Evolutionary conservation across 2,797 vertebrate genomes (phyloP).

Genomic region (Acrossocheilus fasciatus): DNA sequence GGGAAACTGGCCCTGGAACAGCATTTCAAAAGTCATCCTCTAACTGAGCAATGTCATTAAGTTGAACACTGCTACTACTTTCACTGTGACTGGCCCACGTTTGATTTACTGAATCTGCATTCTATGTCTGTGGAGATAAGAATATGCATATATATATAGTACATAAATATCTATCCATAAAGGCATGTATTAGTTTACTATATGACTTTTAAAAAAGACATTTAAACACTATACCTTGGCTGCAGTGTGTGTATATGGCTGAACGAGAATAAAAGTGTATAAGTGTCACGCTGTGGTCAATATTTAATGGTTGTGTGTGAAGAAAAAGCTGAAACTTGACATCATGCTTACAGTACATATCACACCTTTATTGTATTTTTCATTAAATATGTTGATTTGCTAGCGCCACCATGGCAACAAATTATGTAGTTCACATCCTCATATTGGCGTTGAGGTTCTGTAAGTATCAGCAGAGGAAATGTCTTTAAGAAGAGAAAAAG

Average conservation of each 20-base stretch:
- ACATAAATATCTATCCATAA: constrained; percentile 87
- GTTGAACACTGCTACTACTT: constrained; percentile 83
- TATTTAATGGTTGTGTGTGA: not conserved
- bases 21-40: constrained; percentile 64
- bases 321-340: not conserved
- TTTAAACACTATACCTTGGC: constrained; percentile 88
- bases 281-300: constrained; percentile 77
- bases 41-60: constrained; percentile 73
- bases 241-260: constrained; percentile 96
- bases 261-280: constrained; percentile 95
- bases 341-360: constrained; percentile 56
- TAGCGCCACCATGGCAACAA: constrained; percentile 76
- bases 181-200: constrained; percentile 98
- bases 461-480: constrained; percentile 54
- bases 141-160: constrained; percentile 75
- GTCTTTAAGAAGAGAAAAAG: constrained; percentile 26
- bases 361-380: constrained; percentile 78
- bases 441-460: constrained; percentile 48
- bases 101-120: constrained; percentile 92
- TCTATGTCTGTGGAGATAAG: constrained; percentile 91
- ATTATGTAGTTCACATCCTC: constrained; percentile 68
- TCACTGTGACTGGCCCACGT: constrained; percentile 95
- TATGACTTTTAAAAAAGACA: constrained; percentile 79
- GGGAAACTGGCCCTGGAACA: constrained; percentile 33
- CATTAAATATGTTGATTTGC: constrained; percentile 80